phyloP scores from a whole-genome alignment of 2,888 invertebrate genomes.

The Drosophila melanocephala region DNA sequence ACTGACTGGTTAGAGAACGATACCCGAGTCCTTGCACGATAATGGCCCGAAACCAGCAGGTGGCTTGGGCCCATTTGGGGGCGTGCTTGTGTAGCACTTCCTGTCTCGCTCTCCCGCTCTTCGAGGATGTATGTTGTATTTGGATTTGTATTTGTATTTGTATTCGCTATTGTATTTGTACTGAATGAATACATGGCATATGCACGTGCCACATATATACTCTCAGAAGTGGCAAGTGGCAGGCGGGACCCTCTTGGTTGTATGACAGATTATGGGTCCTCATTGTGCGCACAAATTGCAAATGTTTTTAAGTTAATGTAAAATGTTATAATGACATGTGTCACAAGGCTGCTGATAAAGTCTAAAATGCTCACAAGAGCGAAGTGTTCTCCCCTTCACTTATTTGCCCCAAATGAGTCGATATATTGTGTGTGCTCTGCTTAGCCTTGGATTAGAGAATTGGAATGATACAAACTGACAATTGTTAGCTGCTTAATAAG shows the following conservation, averaged over 20 bases:
- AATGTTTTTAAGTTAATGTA: slow-evolving; percentile 80
- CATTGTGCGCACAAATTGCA: slow-evolving; percentile 73
- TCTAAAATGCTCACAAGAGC: slow-evolving; percentile 13
- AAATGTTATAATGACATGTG: slow-evolving; percentile 78
- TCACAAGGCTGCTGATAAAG: slow-evolving; percentile 54
- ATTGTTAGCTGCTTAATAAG: neutral
- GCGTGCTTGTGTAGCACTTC: slow-evolving; percentile 58
- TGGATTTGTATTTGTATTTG: slow-evolving; percentile 12
- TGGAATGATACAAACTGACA: neutral
- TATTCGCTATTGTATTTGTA: slow-evolving; percentile 16
- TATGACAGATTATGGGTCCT: slow-evolving; percentile 31
- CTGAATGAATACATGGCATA: slow-evolving; percentile 33
- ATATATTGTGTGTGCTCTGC: neutral
- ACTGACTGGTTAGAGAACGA: slow-evolving; percentile 28
- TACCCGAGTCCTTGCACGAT: slow-evolving; percentile 53
- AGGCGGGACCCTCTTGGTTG: slow-evolving; percentile 27
- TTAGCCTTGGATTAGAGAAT: neutral
- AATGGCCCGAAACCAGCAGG: slow-evolving; percentile 74
- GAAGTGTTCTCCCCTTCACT: slow-evolving; percentile 21
- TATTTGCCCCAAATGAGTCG: slow-evolving; percentile 36
- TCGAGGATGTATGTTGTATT: slow-evolving; percentile 16
- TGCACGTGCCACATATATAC: slow-evolving; percentile 58
- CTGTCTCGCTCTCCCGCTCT: slow-evolving; percentile 38
- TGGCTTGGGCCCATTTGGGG: slow-evolving; percentile 63
- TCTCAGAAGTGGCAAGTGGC: slow-evolving; percentile 60